Base-by-base conservation (phyloP, 2,888 invertebrate genomes). In the Noctua janthina region DNA sequence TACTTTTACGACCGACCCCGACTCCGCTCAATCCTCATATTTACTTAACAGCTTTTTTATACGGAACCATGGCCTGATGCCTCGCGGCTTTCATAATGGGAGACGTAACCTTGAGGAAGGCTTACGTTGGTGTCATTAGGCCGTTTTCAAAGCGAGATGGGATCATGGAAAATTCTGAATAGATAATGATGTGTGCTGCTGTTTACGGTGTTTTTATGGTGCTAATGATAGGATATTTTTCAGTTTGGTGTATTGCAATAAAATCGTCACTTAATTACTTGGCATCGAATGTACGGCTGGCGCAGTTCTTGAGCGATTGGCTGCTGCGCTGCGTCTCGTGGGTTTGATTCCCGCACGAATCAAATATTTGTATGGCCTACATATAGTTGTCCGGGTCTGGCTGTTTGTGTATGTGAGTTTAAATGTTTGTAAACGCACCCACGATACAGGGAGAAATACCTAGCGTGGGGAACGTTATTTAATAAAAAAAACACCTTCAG, bases 21-120 rank as follows among this genome's bases (percentile, higher is more conserved):
- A 59, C 73, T 74, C 51, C 79, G 69, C 83, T 79, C 82, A 79
- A 89, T 88, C 88, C 86, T 85, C 78, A 82, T 87, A 89, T 90
- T 90, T 87, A 90, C 83, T 87, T 90, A 87, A 90, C 86, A 86
- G 85, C 84, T 89, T 90, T 88, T 88, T 89, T 90, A 90, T 89
- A 90, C 89, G 62, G 64, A 77, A 81, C 80, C 81, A 82, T 76
- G 51, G 74, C 51, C n/a, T 76, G 78, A 82, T 82, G 79, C 82
- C 46, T 83, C 76, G 77, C 83, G 76, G 77, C 77, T 83, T 79
- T 70, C 84, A 71, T 85, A 85, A 90, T 87, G 76, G 76, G 39
- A 62, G 72, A 75, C 66, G 74, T 80, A 83, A 79, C 89, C 89
- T 90, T 89, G 89, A 70, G 68, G 81, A 82, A 75, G 79, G 85